Evolutionary conservation across 1,140 invertebrate genomes (phyloP), one percentile per base, ranked within the genome.

Genomic region (Drosophila nasuta): DNA sequence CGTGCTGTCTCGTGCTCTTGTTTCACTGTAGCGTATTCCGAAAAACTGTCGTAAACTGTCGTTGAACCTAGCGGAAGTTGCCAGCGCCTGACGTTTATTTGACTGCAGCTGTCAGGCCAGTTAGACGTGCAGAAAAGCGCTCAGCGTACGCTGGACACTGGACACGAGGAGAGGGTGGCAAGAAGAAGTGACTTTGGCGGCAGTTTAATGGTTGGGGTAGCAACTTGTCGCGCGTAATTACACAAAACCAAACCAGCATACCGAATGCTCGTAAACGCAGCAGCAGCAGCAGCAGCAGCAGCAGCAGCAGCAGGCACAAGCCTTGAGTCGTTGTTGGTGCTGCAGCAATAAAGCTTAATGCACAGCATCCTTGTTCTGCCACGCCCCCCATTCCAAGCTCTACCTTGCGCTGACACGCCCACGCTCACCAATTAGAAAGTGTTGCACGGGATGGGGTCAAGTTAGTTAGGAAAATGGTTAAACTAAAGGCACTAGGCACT

Each of bases 161-260:
- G 45, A 43, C 46, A 10, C 15, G 51, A 28, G 3, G 20, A 15
- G 20, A 2, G 48, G n/a, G 11, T n/a, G 8, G 25, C 20, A 25
- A 4, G 20, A 25, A 25, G 3, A 30, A 15, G 20, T 49, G 17
- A 25, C 15, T 8, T 17, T 17, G 43, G 48, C 2, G 45, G 45
- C 30, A 10, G 35, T 38, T 6, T 38, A 6, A 13, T 41, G 33
- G 5, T 4, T 30, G 41, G 72, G 52, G 77, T 63, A 64, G 69
- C 81, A 81, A 74, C 82, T 85, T 85, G 82, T 85, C 79, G 82
- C 82, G 82, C 82, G 82, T 81, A 85, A 85, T 85, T 85, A 85
- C 82, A 81, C 82, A 83, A 82, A 52, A 52, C 25, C 41, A 57
- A 38, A 6, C 33, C 25, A 35, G 35, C 45, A 54, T 49, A 58